Conservation (phyloP, 2,797 vertebrate species). For the Lacerta agilis region DNA sequence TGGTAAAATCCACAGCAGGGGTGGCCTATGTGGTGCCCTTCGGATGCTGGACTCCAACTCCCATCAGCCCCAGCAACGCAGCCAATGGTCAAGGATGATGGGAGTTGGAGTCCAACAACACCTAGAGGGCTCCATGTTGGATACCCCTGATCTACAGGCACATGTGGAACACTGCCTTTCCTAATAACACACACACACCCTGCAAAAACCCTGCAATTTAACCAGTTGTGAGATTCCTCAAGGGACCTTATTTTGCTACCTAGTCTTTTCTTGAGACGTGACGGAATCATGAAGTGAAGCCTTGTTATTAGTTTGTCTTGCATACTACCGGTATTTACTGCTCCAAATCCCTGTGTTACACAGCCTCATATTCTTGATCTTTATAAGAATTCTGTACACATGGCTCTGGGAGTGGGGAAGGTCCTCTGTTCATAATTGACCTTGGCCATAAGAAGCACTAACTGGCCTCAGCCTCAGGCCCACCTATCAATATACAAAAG, state of each 20-base stretch:
- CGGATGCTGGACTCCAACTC: no score
- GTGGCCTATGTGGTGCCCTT: no score
- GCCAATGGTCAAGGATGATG: no score
- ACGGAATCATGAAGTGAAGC: conserved; percentile 9
- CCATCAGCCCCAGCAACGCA: no score
- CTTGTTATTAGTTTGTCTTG: not conserved
- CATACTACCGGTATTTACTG: not conserved
- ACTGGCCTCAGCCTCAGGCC: not conserved
- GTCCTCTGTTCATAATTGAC: not conserved
- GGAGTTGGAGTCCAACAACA: no score
- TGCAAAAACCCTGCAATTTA: not conserved
- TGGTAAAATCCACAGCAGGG: not conserved
- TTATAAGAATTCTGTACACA: not conserved
- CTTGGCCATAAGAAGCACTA: not conserved
- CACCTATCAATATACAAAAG: not conserved
- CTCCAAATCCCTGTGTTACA: not conserved
- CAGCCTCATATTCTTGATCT: conserved; percentile 16
- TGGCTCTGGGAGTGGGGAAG: not conserved
- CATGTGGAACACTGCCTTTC: not conserved
- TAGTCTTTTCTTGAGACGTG: not conserved
- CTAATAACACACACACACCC: not conserved
- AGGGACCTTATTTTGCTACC: not conserved
- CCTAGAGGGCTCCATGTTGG: no score
- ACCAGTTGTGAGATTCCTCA: not conserved
- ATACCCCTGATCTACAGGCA: not conserved